Evolutionary conservation across 2,888 invertebrate genomes (phyloP).

Genomic region (Antitype chi): DNA sequence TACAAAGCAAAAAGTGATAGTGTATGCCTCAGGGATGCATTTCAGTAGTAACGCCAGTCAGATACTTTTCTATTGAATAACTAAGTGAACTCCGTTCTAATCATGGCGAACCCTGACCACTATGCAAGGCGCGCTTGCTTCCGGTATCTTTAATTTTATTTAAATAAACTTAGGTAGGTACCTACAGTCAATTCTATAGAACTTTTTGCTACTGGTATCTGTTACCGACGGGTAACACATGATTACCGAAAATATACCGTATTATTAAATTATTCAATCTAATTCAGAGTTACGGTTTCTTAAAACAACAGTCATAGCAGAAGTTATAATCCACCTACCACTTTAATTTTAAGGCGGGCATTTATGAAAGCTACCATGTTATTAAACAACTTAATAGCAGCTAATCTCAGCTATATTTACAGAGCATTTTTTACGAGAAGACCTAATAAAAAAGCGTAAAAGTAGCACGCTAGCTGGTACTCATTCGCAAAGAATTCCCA

Average conservation of each 20-base stretch:
- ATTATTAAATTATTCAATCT: conserved; percentile 1
- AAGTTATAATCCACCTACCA: conserved; percentile 12
- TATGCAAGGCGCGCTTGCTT: not conserved
- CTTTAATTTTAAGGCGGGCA: conserved; percentile 7
- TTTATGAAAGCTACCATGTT: conserved; percentile 32
- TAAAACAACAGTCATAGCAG: conserved; percentile 3
- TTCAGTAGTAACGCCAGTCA: not conserved
- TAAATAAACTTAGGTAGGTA: not conserved
- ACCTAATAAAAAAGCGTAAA: conserved; percentile 47
- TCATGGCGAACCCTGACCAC: not conserved
- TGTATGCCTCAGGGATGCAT: not conserved
- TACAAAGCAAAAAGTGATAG: not conserved
- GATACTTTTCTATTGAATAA: not conserved
- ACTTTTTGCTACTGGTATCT: not conserved
- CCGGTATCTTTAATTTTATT: not conserved
- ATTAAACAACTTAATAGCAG: conserved; percentile 42
- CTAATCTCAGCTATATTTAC: conserved; percentile 46
- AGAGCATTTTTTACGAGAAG: conserved; percentile 37
- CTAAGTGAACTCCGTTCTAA: not conserved
- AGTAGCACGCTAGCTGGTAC: conserved; percentile 46
- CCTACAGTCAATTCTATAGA: not conserved
- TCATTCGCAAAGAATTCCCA: conserved; percentile 70
- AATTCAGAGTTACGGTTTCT: not conserved
- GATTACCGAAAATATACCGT: conserved; percentile 8
- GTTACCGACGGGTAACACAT: not conserved